These are phyloP conservation scores for Rhyzopertha dominica DNA, from an alignment of 1,140 invertebrate genomes.

Conservation along the genomic window DNA sequence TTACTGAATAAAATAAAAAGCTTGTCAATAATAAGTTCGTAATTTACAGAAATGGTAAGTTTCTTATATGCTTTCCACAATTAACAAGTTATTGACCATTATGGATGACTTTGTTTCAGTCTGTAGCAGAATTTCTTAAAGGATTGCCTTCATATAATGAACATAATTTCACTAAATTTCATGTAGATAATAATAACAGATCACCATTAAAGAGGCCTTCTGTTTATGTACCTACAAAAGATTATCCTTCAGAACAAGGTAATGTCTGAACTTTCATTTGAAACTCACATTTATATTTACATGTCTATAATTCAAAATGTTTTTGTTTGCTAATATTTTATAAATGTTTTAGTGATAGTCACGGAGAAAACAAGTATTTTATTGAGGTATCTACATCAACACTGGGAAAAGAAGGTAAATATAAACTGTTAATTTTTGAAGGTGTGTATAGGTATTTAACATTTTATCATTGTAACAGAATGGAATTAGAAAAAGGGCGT, in stretches of 20 bases:
- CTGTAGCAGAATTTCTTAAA: conserved; percentile 83
- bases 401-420: conserved; percentile 86
- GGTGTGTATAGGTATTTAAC: too few relatives aligned
- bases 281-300: conserved; percentile 15
- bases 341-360: conserved; percentile 74
- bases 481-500: too few relatives aligned
- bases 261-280: conserved; percentile 32
- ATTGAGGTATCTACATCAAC: conserved; percentile 86
- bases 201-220: conserved; percentile 80
- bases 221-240: conserved; percentile 85
- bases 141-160: conserved; percentile 86
- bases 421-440: too few relatives aligned
- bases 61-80: too few relatives aligned
- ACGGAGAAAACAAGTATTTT: conserved; percentile 93
- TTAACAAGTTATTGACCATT: too few relatives aligned
- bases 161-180: conserved; percentile 84
- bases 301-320: conserved; percentile 8
- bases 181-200: conserved; percentile 77
- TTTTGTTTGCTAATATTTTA: conserved; percentile 6
- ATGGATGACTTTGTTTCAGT: conserved; percentile 60
- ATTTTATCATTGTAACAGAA: too few relatives aligned
- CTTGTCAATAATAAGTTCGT: too few relatives aligned
- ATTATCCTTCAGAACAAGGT: conserved; percentile 86
- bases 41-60: too few relatives aligned
- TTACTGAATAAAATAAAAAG: too few relatives aligned